Percentiles rank a stretch among this genome's conserved stretches.
These are phyloP conservation scores for Neelides sp. DNA, from an alignment of 1,140 invertebrate genomes.

Conservation along the genomic window DNA sequence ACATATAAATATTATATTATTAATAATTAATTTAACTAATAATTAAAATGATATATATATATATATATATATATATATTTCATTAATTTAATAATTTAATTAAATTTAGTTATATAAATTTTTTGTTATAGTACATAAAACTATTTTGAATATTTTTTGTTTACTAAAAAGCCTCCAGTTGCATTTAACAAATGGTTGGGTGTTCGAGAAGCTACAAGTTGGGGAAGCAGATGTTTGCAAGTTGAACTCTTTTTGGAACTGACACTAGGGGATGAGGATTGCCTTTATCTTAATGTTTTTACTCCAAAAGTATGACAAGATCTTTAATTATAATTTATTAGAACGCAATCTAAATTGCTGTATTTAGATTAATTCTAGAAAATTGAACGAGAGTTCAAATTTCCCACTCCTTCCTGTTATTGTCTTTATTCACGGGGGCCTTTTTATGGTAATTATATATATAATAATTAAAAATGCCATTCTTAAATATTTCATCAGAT, in stretches of 20 bases:
- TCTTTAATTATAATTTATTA: neutral
- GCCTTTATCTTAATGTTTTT: slow-evolving; percentile 52
- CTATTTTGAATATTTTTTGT: neutral
- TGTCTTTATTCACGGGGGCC: slow-evolving; percentile 48
- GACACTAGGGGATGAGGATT: slow-evolving; percentile 45
- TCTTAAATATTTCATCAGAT: no score
- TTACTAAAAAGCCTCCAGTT: slow-evolving; percentile 41
- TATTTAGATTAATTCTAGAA: neutral
- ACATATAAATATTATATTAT: neutral
- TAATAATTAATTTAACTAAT: neutral
- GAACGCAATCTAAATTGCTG: neutral
- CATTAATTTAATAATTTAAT: no score
- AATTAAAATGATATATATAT: no score
- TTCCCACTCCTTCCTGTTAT: slow-evolving; percentile 34
- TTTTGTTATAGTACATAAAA: neutral
- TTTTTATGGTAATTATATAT: slow-evolving; percentile 41
- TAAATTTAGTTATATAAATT: neutral
- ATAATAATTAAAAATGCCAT: no score
- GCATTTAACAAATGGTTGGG: slow-evolving; percentile 45
- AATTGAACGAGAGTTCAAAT: neutral
- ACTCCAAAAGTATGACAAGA: neutral
- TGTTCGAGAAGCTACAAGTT: slow-evolving; percentile 43
- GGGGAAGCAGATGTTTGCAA: slow-evolving; percentile 53
- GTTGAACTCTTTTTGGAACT: slow-evolving; percentile 32
- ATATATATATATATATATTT: no score